Percentiles rank a stretch among this genome's conserved stretches.
Conservation (phyloP, 2,888 invertebrate genomes). For the Agrochola litura region DNA sequence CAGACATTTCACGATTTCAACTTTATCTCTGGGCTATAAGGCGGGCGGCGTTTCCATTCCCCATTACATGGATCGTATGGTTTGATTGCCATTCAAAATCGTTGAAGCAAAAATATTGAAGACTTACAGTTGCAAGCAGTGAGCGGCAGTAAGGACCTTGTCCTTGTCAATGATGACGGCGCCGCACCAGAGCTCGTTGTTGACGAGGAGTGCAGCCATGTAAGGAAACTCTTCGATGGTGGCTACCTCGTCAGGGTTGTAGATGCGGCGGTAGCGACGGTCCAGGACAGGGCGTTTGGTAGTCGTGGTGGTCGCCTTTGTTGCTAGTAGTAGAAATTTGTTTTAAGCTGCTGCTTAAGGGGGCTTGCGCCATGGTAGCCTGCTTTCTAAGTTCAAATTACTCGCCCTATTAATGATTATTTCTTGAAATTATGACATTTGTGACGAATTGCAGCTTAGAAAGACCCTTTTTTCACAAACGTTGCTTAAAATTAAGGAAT, state of each 20-base stretch:
- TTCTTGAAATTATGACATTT: too few species aligned
- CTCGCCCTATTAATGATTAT: neutral
- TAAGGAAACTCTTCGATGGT: constrained; percentile 78
- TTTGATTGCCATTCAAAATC: neutral
- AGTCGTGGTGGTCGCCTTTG: constrained; percentile 31
- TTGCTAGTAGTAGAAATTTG: constrained; percentile 6
- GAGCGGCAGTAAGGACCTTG: constrained; percentile 83
- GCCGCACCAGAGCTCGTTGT: constrained; percentile 85
- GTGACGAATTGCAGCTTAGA: neutral
- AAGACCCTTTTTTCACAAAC: too few species aligned
- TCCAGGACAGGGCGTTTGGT: constrained; percentile 71
- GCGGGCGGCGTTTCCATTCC: too few species aligned
- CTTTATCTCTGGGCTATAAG: neutral
- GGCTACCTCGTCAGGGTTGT: constrained; percentile 83
- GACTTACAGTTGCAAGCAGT: constrained; percentile 85
- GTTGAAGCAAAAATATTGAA: neutral
- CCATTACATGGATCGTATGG: too few species aligned
- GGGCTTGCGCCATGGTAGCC: neutral
- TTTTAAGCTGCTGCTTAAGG: neutral
- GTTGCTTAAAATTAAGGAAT: too few species aligned
- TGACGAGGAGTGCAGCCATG: constrained; percentile 84
- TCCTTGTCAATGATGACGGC: constrained; percentile 80
- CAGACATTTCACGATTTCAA: too few species aligned
- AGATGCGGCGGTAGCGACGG: constrained; percentile 82
- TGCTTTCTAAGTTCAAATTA: neutral